These are phyloP conservation scores for Ranitomeya imitator DNA, from an alignment of 2,113 vertebrate species.

Conservation along the genomic window DNA sequence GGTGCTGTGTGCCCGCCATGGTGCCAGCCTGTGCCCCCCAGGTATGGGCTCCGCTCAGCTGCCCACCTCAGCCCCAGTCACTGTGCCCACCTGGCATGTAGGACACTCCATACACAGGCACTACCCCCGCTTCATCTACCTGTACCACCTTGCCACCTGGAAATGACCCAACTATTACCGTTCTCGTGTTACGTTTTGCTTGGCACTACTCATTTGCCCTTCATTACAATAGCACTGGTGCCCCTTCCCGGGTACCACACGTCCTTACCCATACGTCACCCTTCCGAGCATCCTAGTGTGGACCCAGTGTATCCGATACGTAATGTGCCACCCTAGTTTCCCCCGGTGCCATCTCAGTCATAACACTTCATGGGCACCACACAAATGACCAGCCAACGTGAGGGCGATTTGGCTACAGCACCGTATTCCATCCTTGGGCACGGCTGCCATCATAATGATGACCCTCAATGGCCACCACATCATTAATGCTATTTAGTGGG, in stretches of 20 bases:
- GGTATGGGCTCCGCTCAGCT: constrained; percentile 33
- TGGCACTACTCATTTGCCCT: background rate
- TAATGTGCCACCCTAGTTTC: background rate
- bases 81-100: background rate
- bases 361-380: background rate
- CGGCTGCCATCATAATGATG: background rate
- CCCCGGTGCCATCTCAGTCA: background rate
- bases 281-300: background rate
- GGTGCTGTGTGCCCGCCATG: constrained; percentile 57
- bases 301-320: background rate
- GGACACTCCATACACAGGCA: background rate
- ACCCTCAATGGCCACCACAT: background rate
- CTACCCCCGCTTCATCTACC: background rate
- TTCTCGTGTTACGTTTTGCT: background rate
- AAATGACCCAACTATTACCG: no score
- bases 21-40: constrained; percentile 58
- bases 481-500: no score
- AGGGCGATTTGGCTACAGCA: no score
- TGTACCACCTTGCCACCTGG: background rate
- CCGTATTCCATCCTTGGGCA: background rate
- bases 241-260: constrained; percentile 29
- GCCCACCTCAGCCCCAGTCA: background rate
- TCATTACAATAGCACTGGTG: background rate
- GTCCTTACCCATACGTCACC: background rate
- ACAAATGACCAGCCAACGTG: background rate